Evolutionary conservation across 2,113 vertebrate species (phyloP), one percentile per base, ranked within the genome.

Genomic region (Pelobates fuscus): DNA sequence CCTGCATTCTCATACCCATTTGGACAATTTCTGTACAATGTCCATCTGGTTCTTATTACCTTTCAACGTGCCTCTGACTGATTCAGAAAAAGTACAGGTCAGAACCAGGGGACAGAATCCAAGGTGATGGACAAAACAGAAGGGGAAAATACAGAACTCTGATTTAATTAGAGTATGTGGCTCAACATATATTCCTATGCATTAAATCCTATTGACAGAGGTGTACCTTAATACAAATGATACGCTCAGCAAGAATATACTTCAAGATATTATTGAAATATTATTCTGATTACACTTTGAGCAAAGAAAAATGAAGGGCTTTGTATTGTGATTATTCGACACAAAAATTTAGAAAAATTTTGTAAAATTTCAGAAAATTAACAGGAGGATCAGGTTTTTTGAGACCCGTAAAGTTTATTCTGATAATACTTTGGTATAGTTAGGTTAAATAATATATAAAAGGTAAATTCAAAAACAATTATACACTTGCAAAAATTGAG

Each of bases 31-130:
- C 93, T 91, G 92, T 87, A 89, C 92, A 88, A 84, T 92, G 93
- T 95, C 96, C 95, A 97, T 98, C 95, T 99, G 96, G 94, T 93
- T 94, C 95, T 97, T 94, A 97, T 98, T 98, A 98, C 90, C 82
- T 89, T 88, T 90, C 88, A 92, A 93, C 93, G 90, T 92, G 90
- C 87, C 86, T 88, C 87, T 84, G 91, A 92, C 93, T 91, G 91
- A 93, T 91, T 90, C 87, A 84, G 81, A 91, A 89, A 89, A 84
- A 84, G 86, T 81, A 84, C 87, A 90, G 86, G 86, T 93, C 90
- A 92, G 85, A 90, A 89, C 82, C 77, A 77, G 85, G 81, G 83
- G 81, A 78, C 82, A 84, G 82, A 87, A 82, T 85, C 82, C 24
- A 84, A 86, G 82, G 86, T 88, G 90, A 90, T 87, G 87, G 87